Percentiles rank a stretch among this genome's conserved stretches.
Conservation (phyloP, 2,888 invertebrate species). For the Harpalus rufipes region DNA sequence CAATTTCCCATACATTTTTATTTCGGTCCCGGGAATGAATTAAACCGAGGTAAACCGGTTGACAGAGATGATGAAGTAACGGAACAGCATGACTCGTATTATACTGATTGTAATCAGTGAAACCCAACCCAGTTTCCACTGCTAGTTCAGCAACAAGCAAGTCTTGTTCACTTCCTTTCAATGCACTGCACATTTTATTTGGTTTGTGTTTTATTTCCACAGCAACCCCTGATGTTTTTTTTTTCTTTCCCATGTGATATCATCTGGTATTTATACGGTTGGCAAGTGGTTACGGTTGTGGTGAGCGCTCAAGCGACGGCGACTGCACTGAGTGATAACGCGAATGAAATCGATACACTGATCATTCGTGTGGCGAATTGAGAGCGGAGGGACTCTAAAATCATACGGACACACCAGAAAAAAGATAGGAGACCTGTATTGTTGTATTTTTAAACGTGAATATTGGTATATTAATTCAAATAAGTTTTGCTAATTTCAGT, state of each 20-base stretch:
- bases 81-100: no score
- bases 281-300: not conserved
- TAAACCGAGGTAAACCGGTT: no score
- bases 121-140: no score
- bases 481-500: no score
- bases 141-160: no score
- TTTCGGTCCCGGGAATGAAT: no score
- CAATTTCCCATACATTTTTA: no score
- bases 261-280: conserved; percentile 45
- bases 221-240: not conserved
- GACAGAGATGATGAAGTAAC: no score
- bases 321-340: conserved; percentile 62
- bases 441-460: no score
- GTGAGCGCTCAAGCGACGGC: conserved; percentile 26
- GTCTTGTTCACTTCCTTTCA: not conserved
- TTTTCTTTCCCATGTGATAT: conserved; percentile 21
- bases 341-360: conserved; percentile 51
- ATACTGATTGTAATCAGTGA: no score
- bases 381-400: not conserved
- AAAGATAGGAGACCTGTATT: no score
- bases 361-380: conserved; percentile 50
- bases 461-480: no score
- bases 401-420: not conserved
- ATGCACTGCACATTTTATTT: not conserved
- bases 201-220: not conserved